A percentile compares a stretch with the other conserved stretches of the same genome.
Conservation (phyloP, 1,140 invertebrate species). For the Prorops nasuta region DNA sequence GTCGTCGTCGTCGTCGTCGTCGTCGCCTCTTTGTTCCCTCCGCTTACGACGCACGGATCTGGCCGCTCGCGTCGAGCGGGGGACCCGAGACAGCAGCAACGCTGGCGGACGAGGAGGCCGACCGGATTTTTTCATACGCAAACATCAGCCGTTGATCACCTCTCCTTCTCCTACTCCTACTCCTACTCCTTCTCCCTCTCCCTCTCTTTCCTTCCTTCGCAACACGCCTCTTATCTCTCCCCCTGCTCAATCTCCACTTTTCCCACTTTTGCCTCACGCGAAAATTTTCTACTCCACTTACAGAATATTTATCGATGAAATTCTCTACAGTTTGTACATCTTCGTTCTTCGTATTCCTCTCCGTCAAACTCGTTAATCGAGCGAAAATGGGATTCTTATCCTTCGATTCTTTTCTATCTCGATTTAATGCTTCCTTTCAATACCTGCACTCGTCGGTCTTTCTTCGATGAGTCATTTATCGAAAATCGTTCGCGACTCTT, state of each 20-base stretch:
- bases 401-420: too few species aligned
- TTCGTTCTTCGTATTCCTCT: too few species aligned
- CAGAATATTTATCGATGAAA: too few species aligned
- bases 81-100: conserved; percentile 21
- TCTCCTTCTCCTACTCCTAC: conserved; percentile 5
- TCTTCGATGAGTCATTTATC: too few species aligned
- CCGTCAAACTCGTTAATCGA: too few species aligned
- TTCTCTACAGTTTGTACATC: too few species aligned
- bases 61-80: conserved; percentile 13
- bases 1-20: conserved; percentile 16
- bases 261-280: too few species aligned
- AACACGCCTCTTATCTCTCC: not conserved
- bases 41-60: conserved; percentile 19
- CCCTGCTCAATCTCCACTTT: not conserved
- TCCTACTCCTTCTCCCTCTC: conserved; percentile 5
- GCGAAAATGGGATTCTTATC: too few species aligned
- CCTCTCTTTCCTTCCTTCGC: not conserved
- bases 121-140: conserved; percentile 30
- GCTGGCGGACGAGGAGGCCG: conserved; percentile 4
- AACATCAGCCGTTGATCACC: conserved; percentile 20
- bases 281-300: too few species aligned
- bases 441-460: too few species aligned
- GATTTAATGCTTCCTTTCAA: too few species aligned
- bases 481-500: too few species aligned
- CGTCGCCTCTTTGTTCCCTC: conserved; percentile 20